phyloP scores from a whole-genome alignment of 2,888 invertebrate species.

The Caenorhabditis panamensis region DNA sequence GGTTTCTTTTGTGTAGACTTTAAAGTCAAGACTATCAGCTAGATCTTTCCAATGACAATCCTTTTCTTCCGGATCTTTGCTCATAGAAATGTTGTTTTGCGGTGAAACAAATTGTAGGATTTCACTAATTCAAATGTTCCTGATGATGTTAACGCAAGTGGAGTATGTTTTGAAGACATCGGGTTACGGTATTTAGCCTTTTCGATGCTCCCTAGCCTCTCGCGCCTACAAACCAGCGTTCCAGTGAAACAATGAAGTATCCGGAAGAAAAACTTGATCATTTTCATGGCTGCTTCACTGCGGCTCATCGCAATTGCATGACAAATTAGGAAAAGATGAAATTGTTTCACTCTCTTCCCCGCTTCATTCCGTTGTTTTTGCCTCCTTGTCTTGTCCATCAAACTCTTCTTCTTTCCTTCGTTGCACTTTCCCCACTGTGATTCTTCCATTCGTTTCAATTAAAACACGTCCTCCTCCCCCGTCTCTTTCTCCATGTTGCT shows the following conservation, averaged over 20 bases:
- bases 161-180: too few relatives aligned
- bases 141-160: too few relatives aligned
- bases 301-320: slow-evolving; percentile 43
- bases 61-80: too few relatives aligned
- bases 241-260: not conserved
- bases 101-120: too few relatives aligned
- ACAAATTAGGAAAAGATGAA: slow-evolving; percentile 26
- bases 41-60: too few relatives aligned
- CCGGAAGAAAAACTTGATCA: slow-evolving; percentile 4
- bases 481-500: not conserved
- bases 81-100: too few relatives aligned
- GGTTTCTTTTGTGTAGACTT: not conserved
- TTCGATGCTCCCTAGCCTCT: not conserved
- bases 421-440: not conserved
- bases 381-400: not conserved
- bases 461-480: not conserved
- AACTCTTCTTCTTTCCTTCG: not conserved
- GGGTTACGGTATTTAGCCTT: too few relatives aligned
- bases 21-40: too few relatives aligned
- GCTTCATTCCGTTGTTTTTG: not conserved
- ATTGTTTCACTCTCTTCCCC: not conserved
- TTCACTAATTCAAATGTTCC: too few relatives aligned
- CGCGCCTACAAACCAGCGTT: not conserved
- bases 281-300: not conserved
- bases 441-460: slow-evolving; percentile 12